Conservation (phyloP, 1,140 invertebrate genomes). For the Heliconius himera region DNA sequence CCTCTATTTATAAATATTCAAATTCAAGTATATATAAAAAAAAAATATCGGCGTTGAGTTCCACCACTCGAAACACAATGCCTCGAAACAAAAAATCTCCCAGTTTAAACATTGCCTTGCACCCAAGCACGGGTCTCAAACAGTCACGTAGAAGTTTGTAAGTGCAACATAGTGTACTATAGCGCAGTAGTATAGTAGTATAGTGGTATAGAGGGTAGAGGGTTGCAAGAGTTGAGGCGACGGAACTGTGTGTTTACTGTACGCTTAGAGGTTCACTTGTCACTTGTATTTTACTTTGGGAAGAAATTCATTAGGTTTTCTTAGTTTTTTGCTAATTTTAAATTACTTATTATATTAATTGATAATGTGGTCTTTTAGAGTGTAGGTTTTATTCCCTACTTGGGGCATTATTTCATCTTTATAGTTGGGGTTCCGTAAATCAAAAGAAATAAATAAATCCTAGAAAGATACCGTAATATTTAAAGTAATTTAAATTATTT, state of each 20-base stretch:
- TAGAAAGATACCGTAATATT: no score
- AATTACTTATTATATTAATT: no score
- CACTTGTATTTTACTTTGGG: neutral
- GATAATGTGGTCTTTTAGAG: no score
- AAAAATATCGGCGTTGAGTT: no score
- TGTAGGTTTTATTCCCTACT: no score
- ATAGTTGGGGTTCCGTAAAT: no score
- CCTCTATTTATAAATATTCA: no score
- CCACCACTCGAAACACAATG: no score
- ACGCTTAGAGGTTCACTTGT: neutral
- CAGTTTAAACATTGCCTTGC: neutral
- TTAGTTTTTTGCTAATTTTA: neutral
- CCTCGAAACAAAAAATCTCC: neutral
- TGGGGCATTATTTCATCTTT: no score
- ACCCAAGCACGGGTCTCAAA: conserved; percentile 19
- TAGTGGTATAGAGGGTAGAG: neutral
- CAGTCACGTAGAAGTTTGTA: conserved; percentile 36
- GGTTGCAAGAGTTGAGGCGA: conserved; percentile 1
- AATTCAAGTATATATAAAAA: no score
- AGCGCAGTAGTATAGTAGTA: neutral
- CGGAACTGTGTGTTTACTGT: neutral
- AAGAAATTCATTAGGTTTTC: neutral
- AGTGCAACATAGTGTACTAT: conserved; percentile 23
- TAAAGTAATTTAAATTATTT: no score
- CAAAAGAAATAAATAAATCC: no score